phyloP scores from a whole-genome alignment of 2,797 vertebrate genomes.

The Myiotriccus ornatus region DNA sequence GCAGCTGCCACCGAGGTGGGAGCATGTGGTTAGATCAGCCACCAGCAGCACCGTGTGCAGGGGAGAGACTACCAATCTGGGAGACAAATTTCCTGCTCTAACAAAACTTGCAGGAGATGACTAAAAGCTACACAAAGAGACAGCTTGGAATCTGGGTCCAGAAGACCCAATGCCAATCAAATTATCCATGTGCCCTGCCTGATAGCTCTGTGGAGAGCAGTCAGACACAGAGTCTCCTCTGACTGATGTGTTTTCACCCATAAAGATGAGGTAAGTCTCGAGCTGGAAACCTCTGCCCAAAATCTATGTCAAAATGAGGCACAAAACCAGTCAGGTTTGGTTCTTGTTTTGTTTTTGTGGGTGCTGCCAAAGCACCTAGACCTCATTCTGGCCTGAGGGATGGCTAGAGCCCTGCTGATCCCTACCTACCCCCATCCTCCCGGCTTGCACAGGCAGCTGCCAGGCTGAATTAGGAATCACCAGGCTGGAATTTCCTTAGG shows the following conservation, averaged over 20 bases:
- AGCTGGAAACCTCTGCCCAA: not conserved
- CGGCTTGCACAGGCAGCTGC: accelerated
- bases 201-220: accelerated
- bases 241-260: not conserved
- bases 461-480: not conserved
- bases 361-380: not conserved
- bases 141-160: not conserved
- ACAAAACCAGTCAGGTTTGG: not conserved
- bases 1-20: not conserved
- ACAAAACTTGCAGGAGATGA: not conserved
- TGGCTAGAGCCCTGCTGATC: not conserved
- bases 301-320: not conserved
- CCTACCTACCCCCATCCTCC: not conserved
- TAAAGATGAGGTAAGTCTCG: accelerated
- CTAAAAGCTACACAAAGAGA: not conserved
- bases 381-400: accelerated
- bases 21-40: not conserved
- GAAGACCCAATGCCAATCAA: not conserved
- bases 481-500: conserved; percentile 46
- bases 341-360: not conserved
- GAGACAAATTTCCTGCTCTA: not conserved
- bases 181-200: not conserved
- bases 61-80: not conserved
- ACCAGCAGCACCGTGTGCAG: not conserved
- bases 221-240: not conserved